Conservation (phyloP, 2,888 invertebrate species). For the Protodeltote pygarga region DNA sequence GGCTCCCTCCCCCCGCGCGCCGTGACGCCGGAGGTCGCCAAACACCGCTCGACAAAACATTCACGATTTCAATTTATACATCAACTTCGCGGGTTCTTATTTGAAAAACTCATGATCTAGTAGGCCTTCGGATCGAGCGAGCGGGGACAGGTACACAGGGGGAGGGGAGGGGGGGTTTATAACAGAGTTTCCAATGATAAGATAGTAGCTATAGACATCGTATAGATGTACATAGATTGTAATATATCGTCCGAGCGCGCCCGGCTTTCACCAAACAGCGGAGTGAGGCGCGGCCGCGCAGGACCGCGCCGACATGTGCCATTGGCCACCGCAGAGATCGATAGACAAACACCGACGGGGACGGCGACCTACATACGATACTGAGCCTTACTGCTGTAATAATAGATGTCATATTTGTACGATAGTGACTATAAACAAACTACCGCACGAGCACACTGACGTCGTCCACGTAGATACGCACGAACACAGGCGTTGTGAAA, state of each 20-base stretch:
- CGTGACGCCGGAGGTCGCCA: constrained; percentile 73
- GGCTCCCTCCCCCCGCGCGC: constrained; percentile 63
- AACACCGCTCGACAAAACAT: constrained; percentile 80
- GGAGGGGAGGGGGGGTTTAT: constrained; percentile 48
- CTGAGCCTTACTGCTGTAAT: constrained; percentile 68
- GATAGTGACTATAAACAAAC: constrained; percentile 87
- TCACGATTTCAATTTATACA: constrained; percentile 66
- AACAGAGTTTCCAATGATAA: constrained; percentile 70
- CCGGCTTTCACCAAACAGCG: constrained; percentile 80
- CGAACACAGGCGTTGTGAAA: constrained; percentile 72
- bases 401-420: constrained; percentile 74
- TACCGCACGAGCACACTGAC: constrained; percentile 80
- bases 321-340: constrained; percentile 89
- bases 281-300: constrained; percentile 82
- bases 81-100: constrained; percentile 63
- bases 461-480: constrained; percentile 76
- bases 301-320: constrained; percentile 86
- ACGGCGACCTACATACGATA: constrained; percentile 82
- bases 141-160: constrained; percentile 33
- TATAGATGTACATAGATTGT: constrained; percentile 62
- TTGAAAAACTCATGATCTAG: constrained; percentile 72
- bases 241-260: constrained; percentile 64
- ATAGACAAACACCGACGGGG: constrained; percentile 88
- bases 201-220: constrained; percentile 67
- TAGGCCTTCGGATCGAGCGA: constrained; percentile 55